Conservation (phyloP, 2,113 vertebrate species). For the Osmerus eperlanus region DNA sequence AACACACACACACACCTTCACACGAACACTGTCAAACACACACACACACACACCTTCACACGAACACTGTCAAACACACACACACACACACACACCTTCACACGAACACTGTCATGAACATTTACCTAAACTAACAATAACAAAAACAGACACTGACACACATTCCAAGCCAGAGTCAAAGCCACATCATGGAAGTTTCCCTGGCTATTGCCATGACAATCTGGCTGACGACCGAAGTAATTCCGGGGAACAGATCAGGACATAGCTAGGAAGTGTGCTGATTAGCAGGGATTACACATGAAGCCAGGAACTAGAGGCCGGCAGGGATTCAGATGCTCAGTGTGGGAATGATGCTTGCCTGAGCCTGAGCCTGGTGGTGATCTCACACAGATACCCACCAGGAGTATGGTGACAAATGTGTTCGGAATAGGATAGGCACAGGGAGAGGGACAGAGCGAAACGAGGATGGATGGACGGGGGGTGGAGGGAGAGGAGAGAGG, state of each 20-base stretch:
- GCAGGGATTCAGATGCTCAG: slow-evolving; percentile 39
- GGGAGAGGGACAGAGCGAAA: slow-evolving; percentile 15
- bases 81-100: too few species aligned
- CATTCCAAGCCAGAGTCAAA: slow-evolving; percentile 53
- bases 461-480: slow-evolving; percentile 3
- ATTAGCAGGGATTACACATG: slow-evolving; percentile 64
- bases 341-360: slow-evolving; percentile 34
- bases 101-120: slow-evolving; percentile 26
- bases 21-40: too few species aligned
- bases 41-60: background rate
- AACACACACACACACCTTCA: too few species aligned
- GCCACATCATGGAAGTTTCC: slow-evolving; percentile 36
- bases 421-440: slow-evolving; percentile 6
- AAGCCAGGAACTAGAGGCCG: slow-evolving; percentile 39
- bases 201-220: slow-evolving; percentile 18
- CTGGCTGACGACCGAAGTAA: slow-evolving; percentile 29
- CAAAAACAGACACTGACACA: slow-evolving; percentile 29
- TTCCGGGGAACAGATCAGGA: slow-evolving; percentile 26
- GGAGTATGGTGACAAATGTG: slow-evolving; percentile 53
- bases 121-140: slow-evolving; percentile 26
- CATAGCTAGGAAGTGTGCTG: slow-evolving; percentile 51
- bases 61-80: background rate
- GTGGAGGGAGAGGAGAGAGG: slow-evolving; percentile 18
- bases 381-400: slow-evolving; percentile 7
- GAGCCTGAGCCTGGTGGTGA: slow-evolving; percentile 22